Evolutionary conservation across 1,140 invertebrate genomes (phyloP).

Genomic region (Sycobia sp.): DNA sequence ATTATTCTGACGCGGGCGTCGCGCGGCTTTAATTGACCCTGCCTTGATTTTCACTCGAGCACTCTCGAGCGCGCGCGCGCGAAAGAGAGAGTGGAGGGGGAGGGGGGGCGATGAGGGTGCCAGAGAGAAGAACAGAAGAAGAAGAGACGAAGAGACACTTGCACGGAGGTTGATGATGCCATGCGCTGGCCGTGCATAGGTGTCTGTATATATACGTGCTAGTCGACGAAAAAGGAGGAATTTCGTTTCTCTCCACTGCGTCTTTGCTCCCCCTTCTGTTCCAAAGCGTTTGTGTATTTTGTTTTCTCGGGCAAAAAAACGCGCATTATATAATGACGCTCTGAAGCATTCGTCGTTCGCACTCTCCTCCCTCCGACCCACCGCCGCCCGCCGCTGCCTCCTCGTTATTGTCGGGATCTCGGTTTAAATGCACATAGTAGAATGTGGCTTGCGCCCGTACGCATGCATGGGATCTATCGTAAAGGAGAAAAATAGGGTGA

Average conservation of each 20-base stretch:
- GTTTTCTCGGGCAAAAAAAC: constrained; percentile 3
- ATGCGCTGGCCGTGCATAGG: not conserved
- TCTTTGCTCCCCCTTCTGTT: not conserved
- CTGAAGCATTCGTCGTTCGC: too few species aligned
- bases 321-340: constrained; percentile 17
- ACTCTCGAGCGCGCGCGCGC: not conserved
- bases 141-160: constrained; percentile 31
- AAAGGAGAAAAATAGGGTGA: too few species aligned
- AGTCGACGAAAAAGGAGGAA: not conserved
- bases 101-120: not conserved
- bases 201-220: too few species aligned
- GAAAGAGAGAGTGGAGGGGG: constrained; percentile 32
- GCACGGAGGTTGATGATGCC: constrained; percentile 13
- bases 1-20: constrained; percentile 33
- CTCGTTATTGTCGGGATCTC: too few species aligned
- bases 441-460: too few species aligned
- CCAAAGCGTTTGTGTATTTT: not conserved
- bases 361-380: too few species aligned
- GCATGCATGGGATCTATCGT: too few species aligned
- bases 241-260: not conserved
- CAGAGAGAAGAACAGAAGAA: constrained; percentile 5
- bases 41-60: constrained; percentile 53
- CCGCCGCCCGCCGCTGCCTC: too few species aligned
- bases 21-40: constrained; percentile 53
- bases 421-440: too few species aligned